phyloP scores from a whole-genome alignment of 2,113 vertebrate genomes.

The Lepidothrix coronata region DNA sequence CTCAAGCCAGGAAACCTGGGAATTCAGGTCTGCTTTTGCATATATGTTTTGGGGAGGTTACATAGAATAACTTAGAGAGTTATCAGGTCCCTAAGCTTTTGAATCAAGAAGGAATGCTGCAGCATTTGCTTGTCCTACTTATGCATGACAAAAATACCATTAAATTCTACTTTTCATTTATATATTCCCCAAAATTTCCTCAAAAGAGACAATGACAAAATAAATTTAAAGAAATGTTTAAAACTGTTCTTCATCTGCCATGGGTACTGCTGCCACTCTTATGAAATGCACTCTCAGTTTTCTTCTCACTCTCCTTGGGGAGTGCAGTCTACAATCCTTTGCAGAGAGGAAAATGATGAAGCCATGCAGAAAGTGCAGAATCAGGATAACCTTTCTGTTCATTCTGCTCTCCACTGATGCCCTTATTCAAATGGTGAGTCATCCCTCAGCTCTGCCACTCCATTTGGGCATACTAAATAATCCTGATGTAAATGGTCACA shows the following conservation, averaged over 20 bases:
- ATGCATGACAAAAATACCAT: neutral
- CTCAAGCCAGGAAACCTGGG: neutral
- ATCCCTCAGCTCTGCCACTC: neutral
- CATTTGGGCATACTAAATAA: conserved; percentile 23
- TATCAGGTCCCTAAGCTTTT: neutral
- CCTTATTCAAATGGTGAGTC: neutral
- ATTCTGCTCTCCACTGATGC: neutral
- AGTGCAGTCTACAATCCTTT: neutral
- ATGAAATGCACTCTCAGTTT: neutral
- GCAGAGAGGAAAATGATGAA: neutral
- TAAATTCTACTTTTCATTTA: neutral
- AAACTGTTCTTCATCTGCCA: neutral
- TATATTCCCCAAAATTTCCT: neutral
- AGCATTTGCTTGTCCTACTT: neutral
- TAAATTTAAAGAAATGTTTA: neutral
- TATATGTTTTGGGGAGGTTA: neutral
- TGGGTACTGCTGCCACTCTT: neutral
- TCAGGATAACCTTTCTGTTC: neutral
- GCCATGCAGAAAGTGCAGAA: neutral
- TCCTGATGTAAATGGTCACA: conserved; percentile 35
- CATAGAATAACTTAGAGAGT: neutral
- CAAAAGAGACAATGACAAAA: neutral
- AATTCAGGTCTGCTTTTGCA: neutral
- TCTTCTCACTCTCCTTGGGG: fast-evolving
- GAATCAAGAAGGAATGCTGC: neutral